Conservation (phyloP, 1,140 invertebrate species). For the Drosophila prosaltans region DNA sequence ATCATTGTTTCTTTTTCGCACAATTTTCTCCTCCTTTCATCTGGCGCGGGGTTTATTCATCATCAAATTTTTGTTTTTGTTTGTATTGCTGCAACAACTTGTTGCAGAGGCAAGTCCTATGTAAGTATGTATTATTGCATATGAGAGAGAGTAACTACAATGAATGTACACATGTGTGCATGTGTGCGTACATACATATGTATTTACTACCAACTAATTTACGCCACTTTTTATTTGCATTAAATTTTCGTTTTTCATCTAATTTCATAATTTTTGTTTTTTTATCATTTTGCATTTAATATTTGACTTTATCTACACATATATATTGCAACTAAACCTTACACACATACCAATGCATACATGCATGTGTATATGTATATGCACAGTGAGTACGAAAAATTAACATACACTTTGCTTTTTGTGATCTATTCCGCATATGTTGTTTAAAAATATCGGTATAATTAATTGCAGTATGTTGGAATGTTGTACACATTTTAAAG, state of each 20-base stretch:
- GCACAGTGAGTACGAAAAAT: too few species aligned
- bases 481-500: too few species aligned
- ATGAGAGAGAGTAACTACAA: neutral
- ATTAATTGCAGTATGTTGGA: too few species aligned
- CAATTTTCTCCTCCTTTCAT: conserved; percentile 12
- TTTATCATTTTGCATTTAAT: conserved; percentile 12
- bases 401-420: too few species aligned
- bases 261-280: neutral
- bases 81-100: conserved; percentile 22
- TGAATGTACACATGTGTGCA: neutral
- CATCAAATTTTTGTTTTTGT: conserved; percentile 10
- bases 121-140: neutral
- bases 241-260: conserved; percentile 6
- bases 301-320: conserved; percentile 64
- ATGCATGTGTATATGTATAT: conserved; percentile 21
- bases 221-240: neutral
- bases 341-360: conserved; percentile 31
- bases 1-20: conserved; percentile 18
- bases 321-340: conserved; percentile 68
- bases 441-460: too few species aligned
- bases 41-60: neutral
- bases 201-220: neutral
- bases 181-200: neutral
- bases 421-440: too few species aligned
- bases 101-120: conserved; percentile 10